phyloP scores from a whole-genome alignment of 2,888 invertebrate species.

The Phanerotoma sp. region DNA sequence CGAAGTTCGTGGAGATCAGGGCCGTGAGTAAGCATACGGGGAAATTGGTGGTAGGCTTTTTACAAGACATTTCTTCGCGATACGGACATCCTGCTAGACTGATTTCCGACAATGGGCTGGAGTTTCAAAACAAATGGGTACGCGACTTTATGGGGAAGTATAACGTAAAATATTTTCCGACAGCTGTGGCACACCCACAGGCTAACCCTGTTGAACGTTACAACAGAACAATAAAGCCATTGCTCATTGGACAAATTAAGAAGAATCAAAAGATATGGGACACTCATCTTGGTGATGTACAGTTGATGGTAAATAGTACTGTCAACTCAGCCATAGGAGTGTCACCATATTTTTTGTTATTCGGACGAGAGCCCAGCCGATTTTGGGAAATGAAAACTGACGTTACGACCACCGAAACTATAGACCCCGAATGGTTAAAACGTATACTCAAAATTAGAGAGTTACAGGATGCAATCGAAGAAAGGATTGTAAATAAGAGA shows the following conservation, averaged over 20 bases:
- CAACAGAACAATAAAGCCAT: constrained; percentile 22
- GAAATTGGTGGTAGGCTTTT: background rate
- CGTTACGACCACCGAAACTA: background rate
- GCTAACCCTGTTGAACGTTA: constrained; percentile 19
- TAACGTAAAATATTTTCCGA: constrained; percentile 9
- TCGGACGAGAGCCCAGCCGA: background rate
- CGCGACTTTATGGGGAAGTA: background rate
- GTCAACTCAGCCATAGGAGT: background rate
- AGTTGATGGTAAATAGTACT: background rate
- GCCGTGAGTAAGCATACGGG: constrained; percentile 9
- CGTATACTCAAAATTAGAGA: background rate
- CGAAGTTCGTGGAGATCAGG: constrained; percentile 17
- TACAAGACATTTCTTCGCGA: constrained; percentile 16
- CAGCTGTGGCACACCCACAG: too few species aligned
- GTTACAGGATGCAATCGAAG: background rate
- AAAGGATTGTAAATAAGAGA: background rate
- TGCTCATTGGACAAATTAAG: constrained; percentile 18
- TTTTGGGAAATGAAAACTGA: background rate
- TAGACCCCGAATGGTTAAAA: background rate
- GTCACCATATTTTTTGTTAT: background rate
- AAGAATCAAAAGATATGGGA: constrained; percentile 17
- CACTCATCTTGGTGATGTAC: background rate
- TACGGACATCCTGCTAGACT: background rate
- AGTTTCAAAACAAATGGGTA: background rate
- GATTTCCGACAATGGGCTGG: background rate